These are phyloP conservation scores for Nansenia antarctica DNA, from an alignment of 2,113 vertebrate species.

Conservation along the genomic window DNA sequence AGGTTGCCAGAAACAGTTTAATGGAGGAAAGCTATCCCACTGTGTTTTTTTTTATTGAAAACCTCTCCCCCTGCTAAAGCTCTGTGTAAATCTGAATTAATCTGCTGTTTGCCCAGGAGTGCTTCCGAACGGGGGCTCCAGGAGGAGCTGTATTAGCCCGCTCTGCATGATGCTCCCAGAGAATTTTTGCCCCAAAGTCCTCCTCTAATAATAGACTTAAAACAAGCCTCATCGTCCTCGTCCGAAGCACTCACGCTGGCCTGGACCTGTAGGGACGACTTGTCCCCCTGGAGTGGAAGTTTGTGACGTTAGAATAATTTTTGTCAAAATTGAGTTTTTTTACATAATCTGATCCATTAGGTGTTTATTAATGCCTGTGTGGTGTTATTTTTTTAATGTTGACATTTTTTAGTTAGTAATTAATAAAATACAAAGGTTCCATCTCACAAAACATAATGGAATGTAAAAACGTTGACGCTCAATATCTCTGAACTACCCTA, in stretches of 20 bases:
- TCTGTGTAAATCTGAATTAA: conserved; percentile 24
- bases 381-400: too few relatives aligned
- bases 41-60: conserved; percentile 13
- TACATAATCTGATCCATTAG: too few relatives aligned
- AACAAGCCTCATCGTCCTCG: conserved; percentile 2
- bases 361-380: too few relatives aligned
- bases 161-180: conserved; percentile 9
- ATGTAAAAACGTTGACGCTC: too few relatives aligned
- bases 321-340: too few relatives aligned
- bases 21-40: conserved; percentile 3
- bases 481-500: too few relatives aligned
- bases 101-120: conserved; percentile 12
- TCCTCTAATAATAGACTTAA: conserved; percentile 13
- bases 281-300: too few relatives aligned
- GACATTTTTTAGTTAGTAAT: too few relatives aligned
- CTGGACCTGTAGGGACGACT: background rate
- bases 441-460: too few relatives aligned
- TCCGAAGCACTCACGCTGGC: background rate
- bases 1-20: conserved; percentile 5
- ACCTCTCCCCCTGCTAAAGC: conserved; percentile 16
- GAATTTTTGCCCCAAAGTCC: conserved; percentile 11
- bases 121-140: conserved; percentile 11
- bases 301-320: too few relatives aligned
- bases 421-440: too few relatives aligned
- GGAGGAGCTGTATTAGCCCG: conserved; percentile 5